A percentile compares a stretch with the other conserved stretches of the same genome.
These are phyloP conservation scores for Pluvianellus socialis DNA, from an alignment of 2,113 vertebrate genomes.

Conservation along the genomic window DNA sequence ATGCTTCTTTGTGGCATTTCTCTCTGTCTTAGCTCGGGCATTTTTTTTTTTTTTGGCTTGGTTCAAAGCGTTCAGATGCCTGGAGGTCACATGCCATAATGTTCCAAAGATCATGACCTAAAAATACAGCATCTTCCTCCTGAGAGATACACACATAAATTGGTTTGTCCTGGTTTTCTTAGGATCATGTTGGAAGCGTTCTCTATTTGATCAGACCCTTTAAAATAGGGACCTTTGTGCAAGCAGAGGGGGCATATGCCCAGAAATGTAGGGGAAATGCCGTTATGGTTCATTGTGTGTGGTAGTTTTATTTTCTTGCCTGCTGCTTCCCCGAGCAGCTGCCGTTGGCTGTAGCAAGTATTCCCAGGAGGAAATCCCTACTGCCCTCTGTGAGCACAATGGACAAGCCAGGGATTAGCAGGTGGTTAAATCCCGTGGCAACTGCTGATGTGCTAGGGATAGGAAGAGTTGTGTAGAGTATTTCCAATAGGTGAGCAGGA, in stretches of 20 bases:
- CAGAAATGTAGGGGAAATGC: background rate
- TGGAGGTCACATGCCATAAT: background rate
- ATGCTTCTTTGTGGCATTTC: conserved; percentile 24
- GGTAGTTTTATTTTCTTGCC: background rate
- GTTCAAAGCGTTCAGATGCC: background rate
- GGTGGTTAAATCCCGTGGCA: background rate
- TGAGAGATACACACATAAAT: background rate
- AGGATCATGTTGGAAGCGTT: accelerated
- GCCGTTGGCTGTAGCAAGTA: accelerated
- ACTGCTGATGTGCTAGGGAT: background rate
- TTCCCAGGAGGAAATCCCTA: background rate
- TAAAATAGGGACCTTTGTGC: background rate
- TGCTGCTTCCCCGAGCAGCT: background rate
- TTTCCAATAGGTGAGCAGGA: background rate
- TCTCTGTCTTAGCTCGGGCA: background rate
- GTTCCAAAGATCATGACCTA: background rate
- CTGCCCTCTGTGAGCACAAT: background rate
- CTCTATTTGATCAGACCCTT: background rate
- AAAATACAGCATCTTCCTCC: background rate
- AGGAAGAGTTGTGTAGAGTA: background rate
- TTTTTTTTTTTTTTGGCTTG: background rate
- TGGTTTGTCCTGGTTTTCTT: background rate
- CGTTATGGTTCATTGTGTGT: background rate
- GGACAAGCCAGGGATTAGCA: background rate
- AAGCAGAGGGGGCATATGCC: background rate